Base-by-base conservation (phyloP, 2,113 vertebrate species). In the Microcebus jonahi region DNA sequence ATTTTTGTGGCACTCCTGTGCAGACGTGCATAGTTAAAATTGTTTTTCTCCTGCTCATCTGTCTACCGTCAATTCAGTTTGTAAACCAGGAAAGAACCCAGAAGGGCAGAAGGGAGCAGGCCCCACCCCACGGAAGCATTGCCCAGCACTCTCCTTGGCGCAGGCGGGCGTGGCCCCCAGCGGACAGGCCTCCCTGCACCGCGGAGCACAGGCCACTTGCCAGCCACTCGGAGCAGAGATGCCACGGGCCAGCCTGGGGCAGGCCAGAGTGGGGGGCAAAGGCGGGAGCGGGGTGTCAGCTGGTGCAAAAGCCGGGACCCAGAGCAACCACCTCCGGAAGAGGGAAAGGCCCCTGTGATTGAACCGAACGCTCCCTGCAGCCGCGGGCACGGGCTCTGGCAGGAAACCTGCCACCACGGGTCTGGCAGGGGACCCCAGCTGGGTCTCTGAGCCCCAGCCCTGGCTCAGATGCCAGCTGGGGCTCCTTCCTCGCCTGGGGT, bases 271-370 rank as follows among this genome's bases (percentile, higher is more conserved):
- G 0, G 5, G 36, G 63, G n/a, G 53, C 73, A 75, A 50, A 63
- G 39, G 53, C 1, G 25, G 34, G 34, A 15, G 14, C 14, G 14
- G 39, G 45, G 45, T 45, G 97, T 90, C 90, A 70, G 96, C 94
- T 93, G 70, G 0, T 76, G 96, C 96, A 8, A 42, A 71, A 98
- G 97, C 83, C 86, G 95, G 50, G 91, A 71, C 65, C 29, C 67
- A 65, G 29, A 45, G 82, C 92, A 48, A 97, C 90, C 96, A 95
- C 0, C 25, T n/a, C 94, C 2, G 75, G 68, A 90, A 48, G 83
- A 97, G 90, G 88, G 95, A 95, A 97, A 95, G 36, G 86, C 71
- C 87, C 95, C 80, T 96, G 96, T 98, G 97, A 97, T 97, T 96
- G 97, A 98, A 97, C 9, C 83, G 34, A 87, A 91, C 2, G 18